Percentiles rank a stretch among this genome's conserved stretches.
Conservation (phyloP, 2,888 invertebrate species). For the Drosophila paramelanica region DNA sequence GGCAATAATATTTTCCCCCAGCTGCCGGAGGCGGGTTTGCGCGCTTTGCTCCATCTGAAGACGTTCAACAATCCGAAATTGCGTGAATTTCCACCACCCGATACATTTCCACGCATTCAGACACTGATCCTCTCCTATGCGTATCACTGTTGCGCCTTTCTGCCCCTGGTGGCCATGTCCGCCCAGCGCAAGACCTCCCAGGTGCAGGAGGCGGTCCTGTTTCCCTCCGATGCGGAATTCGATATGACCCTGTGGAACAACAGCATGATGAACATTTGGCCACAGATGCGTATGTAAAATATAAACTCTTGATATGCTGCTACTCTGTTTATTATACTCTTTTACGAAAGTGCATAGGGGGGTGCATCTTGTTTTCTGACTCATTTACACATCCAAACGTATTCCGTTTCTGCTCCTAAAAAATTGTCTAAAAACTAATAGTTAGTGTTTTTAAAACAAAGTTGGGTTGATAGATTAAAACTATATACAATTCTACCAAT, state of each 20-base stretch:
- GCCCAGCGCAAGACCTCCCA: slow-evolving; percentile 86
- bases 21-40: slow-evolving; percentile 93
- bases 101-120: slow-evolving; percentile 93
- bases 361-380: too few species aligned
- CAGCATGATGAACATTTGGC: slow-evolving; percentile 92
- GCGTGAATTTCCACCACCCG: slow-evolving; percentile 94
- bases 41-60: slow-evolving; percentile 92
- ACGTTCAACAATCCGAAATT: slow-evolving; percentile 96
- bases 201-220: slow-evolving; percentile 88
- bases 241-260: slow-evolving; percentile 92
- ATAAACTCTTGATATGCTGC: neutral
- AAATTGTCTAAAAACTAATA: too few species aligned
- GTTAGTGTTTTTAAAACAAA: too few species aligned
- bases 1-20: slow-evolving; percentile 94
- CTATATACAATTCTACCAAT: too few species aligned
- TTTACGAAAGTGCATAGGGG: too few species aligned
- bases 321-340: neutral
- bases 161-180: slow-evolving; percentile 88
- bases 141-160: slow-evolving; percentile 97
- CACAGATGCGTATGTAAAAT: slow-evolving; percentile 89
- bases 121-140: slow-evolving; percentile 95
- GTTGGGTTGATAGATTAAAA: too few species aligned
- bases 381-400: too few species aligned
- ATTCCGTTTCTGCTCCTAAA: too few species aligned
- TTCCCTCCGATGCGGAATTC: slow-evolving; percentile 89